Conservation (phyloP, 1,140 invertebrate species). For the Euwallacea fornicatus region DNA sequence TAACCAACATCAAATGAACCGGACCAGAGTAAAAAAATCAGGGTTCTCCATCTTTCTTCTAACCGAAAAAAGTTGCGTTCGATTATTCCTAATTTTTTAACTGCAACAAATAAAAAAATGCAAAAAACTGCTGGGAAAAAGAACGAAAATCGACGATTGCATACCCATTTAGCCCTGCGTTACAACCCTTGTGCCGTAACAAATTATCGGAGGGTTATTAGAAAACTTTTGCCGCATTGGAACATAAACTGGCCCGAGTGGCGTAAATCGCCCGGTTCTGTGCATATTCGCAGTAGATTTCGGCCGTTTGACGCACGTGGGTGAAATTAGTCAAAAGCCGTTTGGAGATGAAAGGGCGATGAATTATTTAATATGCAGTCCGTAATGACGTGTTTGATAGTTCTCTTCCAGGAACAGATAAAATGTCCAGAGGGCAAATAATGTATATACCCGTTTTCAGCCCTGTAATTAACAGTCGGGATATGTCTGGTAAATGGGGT, state of each 20-base stretch:
- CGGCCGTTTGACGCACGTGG: slow-evolving; percentile 35
- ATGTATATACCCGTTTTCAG: slow-evolving; percentile 8
- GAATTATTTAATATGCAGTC: slow-evolving; percentile 30
- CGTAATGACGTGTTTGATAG: neutral
- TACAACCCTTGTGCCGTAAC: slow-evolving; percentile 1
- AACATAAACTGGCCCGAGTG: slow-evolving; percentile 33
- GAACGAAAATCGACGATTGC: no score
- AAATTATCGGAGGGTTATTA: slow-evolving; percentile 35
- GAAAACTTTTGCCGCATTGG: slow-evolving; percentile 37
- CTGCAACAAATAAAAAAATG: no score
- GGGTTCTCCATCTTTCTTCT: no score
- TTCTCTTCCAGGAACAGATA: no score
- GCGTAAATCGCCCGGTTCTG: slow-evolving; percentile 33
- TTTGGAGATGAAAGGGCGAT: slow-evolving; percentile 28
- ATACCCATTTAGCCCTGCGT: neutral
- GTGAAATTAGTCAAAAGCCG: slow-evolving; percentile 35
- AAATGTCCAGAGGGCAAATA: neutral
- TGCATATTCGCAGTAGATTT: slow-evolving; percentile 37
- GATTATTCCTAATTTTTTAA: no score
- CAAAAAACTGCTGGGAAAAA: no score
- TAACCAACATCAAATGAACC: no score
- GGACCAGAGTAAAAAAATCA: no score
- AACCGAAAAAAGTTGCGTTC: no score
- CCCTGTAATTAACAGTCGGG: slow-evolving; percentile 27
- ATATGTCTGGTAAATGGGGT: slow-evolving; percentile 21